Conservation (phyloP, 2,113 vertebrate genomes). For the Campylorhamphus procurvoides region DNA sequence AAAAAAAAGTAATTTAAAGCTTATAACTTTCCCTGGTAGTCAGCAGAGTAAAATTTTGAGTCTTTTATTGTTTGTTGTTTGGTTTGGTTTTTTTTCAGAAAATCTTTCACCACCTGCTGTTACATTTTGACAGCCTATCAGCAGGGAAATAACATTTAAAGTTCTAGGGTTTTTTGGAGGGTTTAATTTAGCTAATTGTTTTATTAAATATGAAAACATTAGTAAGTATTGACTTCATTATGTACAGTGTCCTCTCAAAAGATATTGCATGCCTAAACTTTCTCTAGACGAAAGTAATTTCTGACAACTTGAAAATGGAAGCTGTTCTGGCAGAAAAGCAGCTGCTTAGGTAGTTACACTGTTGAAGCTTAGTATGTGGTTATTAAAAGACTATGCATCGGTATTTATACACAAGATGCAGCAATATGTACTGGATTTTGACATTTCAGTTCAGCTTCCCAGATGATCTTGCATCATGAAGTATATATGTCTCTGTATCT, state of each 20-base stretch:
- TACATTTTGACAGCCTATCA: neutral
- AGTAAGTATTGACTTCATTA: neutral
- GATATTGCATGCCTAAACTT: neutral
- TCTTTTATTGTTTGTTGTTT: neutral
- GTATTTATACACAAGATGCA: neutral
- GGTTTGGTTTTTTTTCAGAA: neutral
- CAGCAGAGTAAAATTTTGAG: neutral
- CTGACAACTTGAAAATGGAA: neutral
- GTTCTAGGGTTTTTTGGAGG: no score
- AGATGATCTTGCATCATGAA: neutral
- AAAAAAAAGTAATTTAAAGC: neutral
- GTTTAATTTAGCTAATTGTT: neutral
- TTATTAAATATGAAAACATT: neutral
- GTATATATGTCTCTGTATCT: neutral
- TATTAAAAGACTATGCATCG: neutral
- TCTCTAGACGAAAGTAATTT: neutral
- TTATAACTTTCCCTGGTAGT: neutral
- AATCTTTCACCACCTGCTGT: neutral
- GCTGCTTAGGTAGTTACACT: neutral
- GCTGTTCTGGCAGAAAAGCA: neutral
- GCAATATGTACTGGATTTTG: neutral
- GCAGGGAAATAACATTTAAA: neutral
- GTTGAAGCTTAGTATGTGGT: neutral
- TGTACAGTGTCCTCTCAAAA: neutral
- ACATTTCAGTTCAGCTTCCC: neutral